phyloP scores from a whole-genome alignment of 23 tunicate genomes.

The Oikopleura albicans region DNA sequence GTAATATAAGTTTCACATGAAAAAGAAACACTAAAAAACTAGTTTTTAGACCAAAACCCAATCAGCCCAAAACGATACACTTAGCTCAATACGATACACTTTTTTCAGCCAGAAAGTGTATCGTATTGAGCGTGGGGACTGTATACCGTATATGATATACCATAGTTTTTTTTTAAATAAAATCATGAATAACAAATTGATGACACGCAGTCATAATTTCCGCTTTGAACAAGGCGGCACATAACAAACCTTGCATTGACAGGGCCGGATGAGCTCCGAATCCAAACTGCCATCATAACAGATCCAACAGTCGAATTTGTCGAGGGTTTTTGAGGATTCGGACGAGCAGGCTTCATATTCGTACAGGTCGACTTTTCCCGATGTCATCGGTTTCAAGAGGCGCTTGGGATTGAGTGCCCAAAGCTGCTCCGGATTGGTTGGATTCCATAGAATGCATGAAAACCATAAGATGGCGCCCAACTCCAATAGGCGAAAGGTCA shows the following conservation, averaged over 20 bases:
- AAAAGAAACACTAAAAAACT: too few relatives aligned
- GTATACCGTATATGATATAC: not conserved
- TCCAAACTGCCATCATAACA: constrained; percentile 35
- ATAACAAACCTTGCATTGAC: not conserved
- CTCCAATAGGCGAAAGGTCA: constrained; percentile 41
- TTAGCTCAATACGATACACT: too few relatives aligned
- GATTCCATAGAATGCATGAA: constrained; percentile 79
- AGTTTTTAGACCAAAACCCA: too few relatives aligned
- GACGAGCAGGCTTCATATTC: not conserved
- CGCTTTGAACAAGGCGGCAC: too few relatives aligned
- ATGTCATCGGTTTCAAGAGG: constrained; percentile 24
- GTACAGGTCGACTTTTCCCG: not conserved
- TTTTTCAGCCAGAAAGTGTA: too few relatives aligned
- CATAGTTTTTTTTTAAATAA: not conserved
- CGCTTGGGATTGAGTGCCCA: constrained; percentile 78
- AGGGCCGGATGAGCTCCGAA: not conserved
- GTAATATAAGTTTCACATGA: too few relatives aligned
- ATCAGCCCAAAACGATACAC: too few relatives aligned
- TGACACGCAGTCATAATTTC: too few relatives aligned
- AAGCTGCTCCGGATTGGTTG: constrained; percentile 50
- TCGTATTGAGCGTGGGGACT: too few relatives aligned
- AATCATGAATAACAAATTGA: too few relatives aligned
- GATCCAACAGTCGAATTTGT: constrained; percentile 72
- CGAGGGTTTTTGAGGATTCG: not conserved
- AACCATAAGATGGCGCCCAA: constrained; percentile 75